Evolutionary conservation across 2,888 invertebrate genomes (phyloP).

Genomic region (Scrobipalpa costella): DNA sequence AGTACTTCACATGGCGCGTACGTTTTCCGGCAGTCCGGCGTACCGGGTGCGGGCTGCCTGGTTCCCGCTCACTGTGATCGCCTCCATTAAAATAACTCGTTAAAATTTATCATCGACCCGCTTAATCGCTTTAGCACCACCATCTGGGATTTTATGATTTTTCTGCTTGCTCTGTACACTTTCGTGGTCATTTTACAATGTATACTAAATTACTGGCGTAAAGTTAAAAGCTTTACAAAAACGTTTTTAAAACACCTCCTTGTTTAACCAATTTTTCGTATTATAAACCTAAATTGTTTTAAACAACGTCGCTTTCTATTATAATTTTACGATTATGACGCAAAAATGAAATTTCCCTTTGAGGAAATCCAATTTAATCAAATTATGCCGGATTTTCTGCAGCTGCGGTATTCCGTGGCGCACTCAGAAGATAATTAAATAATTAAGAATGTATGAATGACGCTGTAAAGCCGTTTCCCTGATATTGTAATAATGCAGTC

Average conservation of each 20-base stretch:
- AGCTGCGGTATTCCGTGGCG: constrained; percentile 60
- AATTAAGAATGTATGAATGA: constrained; percentile 80
- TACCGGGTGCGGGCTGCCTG: constrained; percentile 35
- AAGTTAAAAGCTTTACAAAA: constrained; percentile 54
- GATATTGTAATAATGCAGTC: constrained; percentile 79
- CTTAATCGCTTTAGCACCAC: constrained; percentile 81
- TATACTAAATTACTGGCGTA: constrained; percentile 71
- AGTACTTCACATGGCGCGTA: constrained; percentile 57
- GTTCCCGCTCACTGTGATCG: constrained; percentile 78
- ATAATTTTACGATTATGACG: constrained; percentile 47
- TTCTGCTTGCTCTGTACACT: constrained; percentile 77
- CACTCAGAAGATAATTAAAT: constrained; percentile 78
- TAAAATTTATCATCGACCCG: constrained; percentile 82
- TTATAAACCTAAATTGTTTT: constrained; percentile 17
- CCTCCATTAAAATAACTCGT: constrained; percentile 81
- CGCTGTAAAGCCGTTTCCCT: constrained; percentile 74
- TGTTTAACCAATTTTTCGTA: constrained; percentile 31
- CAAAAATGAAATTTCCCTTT: constrained; percentile 53
- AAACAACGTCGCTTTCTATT: constrained; percentile 38
- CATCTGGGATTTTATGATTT: constrained; percentile 82
- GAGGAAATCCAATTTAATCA: constrained; percentile 68
- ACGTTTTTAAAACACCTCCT: constrained; percentile 39
- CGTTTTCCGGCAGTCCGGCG: not conserved
- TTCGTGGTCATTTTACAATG: constrained; percentile 75
- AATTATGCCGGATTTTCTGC: constrained; percentile 68